phyloP scores from a whole-genome alignment of 64 coral and sea anemone species.

The Montipora efflorescens region DNA sequence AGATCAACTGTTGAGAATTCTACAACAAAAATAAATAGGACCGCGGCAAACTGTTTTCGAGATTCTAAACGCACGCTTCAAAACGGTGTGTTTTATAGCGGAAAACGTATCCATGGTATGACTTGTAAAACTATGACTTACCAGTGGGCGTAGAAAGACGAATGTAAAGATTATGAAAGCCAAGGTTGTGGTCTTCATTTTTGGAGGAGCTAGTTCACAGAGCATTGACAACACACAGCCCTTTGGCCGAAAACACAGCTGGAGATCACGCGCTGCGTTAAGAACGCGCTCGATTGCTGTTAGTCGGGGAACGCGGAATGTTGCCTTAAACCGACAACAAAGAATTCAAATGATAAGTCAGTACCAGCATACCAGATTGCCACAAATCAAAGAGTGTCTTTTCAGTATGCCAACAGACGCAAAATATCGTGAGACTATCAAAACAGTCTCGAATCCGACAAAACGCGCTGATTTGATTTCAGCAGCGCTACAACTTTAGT shows the following conservation, averaged over 20 bases:
- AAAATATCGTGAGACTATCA: not conserved
- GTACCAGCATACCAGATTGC: not conserved
- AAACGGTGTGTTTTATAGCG: too few relatives aligned
- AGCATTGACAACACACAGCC: not conserved
- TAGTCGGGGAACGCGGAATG: conserved; percentile 4
- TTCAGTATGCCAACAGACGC: not conserved
- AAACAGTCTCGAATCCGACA: not conserved
- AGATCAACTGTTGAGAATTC: not conserved
- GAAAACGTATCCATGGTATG: not conserved
- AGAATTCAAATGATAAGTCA: not conserved
- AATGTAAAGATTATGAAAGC: not conserved
- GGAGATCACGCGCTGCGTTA: not conserved
- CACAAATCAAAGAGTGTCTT: not conserved
- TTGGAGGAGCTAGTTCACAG: not conserved
- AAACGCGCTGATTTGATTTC: not conserved
- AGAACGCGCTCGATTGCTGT: not conserved
- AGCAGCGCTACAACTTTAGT: too few relatives aligned
- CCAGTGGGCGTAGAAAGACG: not conserved
- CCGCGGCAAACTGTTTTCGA: too few relatives aligned
- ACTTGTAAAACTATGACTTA: not conserved
- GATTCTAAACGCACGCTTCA: too few relatives aligned
- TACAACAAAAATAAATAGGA: not conserved
- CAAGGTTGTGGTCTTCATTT: not conserved
- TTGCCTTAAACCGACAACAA: not conserved
- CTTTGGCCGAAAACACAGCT: not conserved